Evolutionary conservation across 2,888 invertebrate genomes (phyloP), one percentile per base, ranked within the genome.

Genomic region (Villa cingulata): DNA sequence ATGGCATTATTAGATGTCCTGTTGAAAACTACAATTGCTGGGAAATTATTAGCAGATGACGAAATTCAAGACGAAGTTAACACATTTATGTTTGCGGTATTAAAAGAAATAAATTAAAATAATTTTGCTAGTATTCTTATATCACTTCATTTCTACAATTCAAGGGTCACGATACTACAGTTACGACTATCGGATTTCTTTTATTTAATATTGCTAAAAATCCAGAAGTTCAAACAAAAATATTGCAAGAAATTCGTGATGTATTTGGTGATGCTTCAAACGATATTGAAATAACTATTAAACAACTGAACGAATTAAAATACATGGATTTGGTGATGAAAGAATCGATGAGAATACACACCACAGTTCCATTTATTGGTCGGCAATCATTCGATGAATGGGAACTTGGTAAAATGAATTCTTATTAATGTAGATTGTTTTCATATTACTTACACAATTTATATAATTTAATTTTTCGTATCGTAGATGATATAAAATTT

Each of bases 31-130:
- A 73, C 72, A 55, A 65, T 72, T 7, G 71, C 74, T 50, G 76
- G 74, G 1, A 56, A 68, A 50, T 70, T 67, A 32, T 63, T 81
- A 43, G 68, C 72, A 3, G 71, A 74, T 45, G 62, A 71, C n/a
- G 72, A 73, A 46, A 70, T 81, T 14, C 65, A 75, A 48, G 76
- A 78, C 58, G 77, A 81, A 67, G 77, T 80, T 1, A 75, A 80
- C 53, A 80, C 80, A 0, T 79, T 81, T 56, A 75, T 80, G 74
- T 81, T 80, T 63, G 79, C 36, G 4, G 36, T 36, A 36, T n/a
- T n/a, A 5, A 34, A 34, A 4, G 5, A 7, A 34, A 34, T 15
- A 34, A 34, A 4, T 15, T 15, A 15, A 34, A 34, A 7, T 15
- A 34, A 34, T 4, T 15, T 15, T 4, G 34, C 16, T 16, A 36